Base-by-base conservation (phyloP, 2,888 invertebrate species). In the Scaptomyza reducta region DNA sequence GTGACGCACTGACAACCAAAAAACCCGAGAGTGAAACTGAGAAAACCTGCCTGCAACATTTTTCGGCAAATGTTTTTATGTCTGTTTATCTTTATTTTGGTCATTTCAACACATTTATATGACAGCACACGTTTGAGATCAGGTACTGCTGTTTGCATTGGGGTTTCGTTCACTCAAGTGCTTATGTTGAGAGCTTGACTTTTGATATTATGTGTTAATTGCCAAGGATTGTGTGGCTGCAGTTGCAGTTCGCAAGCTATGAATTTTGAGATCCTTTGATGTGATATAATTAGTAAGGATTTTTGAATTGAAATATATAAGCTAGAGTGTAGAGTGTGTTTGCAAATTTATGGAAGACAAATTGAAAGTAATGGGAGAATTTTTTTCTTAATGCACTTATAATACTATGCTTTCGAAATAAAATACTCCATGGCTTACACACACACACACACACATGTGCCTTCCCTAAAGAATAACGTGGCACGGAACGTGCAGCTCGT, bases 21-120 rank as follows among this genome's bases (percentile, higher is more conserved):
- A 3, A 22, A 22, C 22, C 58, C 38, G 55, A 14, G n/a, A 14
- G 6, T 62, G 62, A 70, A 72, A 79, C 66, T 70, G 79, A 76
- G 62, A 47, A 47, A 74, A 58, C 55, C 58, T 76, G 56, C 25
- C 38, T 16, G 40, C 16, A 67, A 76, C 74, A 77, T 74, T 70
- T 70, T 64, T 56, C 56, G 64, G 61, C 65, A 66, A 44, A 35
- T 63, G 70, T 72, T 74, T 76, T 71, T 69, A 54, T 54, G 70
- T 81, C 69, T 79, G 67, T 74, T 83, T 86, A 85, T 83, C 69
- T 73, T 83, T 78, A 40, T 40, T 74, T 79, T 74, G 74, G 74
- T 66, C 79, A 83, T 82, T 83, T 86, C 81, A 77, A 75, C 84
- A 79, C 79, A 83, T 86, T 83, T 86, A 77, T 79, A 81, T 74